phyloP scores from a whole-genome alignment of 2,888 invertebrate species.

The Melikaiella ostensackeni region DNA sequence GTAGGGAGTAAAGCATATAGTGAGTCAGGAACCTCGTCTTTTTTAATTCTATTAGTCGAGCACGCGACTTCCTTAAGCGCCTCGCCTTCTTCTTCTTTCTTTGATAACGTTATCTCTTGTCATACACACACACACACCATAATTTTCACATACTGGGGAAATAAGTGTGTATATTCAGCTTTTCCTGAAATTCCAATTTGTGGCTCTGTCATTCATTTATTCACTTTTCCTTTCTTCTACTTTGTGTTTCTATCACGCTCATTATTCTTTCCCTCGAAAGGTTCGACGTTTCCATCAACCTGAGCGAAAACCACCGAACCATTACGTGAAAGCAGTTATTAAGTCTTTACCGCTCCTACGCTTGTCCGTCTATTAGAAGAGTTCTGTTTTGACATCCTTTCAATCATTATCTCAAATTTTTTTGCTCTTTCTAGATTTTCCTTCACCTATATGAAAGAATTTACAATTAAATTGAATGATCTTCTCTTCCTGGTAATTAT shows the following conservation, averaged over 20 bases:
- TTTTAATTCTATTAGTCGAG: conserved; percentile 19
- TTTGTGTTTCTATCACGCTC: not conserved
- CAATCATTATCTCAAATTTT: too few relatives aligned
- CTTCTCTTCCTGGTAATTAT: too few relatives aligned
- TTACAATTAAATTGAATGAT: too few relatives aligned
- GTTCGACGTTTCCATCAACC: conserved; percentile 1
- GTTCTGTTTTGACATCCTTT: not conserved
- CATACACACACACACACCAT: not conserved
- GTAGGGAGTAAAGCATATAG: not conserved
- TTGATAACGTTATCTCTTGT: not conserved
- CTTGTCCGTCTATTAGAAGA: not conserved
- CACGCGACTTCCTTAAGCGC: conserved; percentile 3
- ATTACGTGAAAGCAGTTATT: not conserved
- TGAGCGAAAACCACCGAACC: not conserved
- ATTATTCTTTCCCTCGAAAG: not conserved
- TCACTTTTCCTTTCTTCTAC: not conserved
- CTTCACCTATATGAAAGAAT: too few relatives aligned
- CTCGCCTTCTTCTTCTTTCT: not conserved
- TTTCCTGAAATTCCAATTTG: not conserved
- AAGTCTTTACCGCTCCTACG: not conserved
- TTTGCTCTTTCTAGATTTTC: too few relatives aligned
- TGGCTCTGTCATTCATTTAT: not conserved
- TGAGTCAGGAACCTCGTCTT: not conserved
- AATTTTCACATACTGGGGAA: not conserved
- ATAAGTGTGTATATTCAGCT: not conserved